Conservation (phyloP, 2,113 vertebrate genomes). For the Thamnophis sirtalis region DNA sequence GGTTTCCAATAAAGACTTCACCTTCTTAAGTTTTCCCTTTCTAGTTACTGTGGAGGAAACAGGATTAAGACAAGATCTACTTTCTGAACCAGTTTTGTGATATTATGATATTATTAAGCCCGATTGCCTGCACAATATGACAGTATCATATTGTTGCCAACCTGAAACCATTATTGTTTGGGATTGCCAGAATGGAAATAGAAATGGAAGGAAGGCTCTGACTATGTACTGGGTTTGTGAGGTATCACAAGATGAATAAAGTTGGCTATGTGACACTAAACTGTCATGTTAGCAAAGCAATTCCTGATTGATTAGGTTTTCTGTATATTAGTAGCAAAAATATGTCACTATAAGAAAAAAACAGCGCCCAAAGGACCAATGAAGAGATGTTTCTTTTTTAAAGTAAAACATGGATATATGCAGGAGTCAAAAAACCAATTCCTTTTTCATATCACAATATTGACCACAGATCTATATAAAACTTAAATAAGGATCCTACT, state of each 20-base stretch:
- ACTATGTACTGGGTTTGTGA: background rate
- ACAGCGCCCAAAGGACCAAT: background rate
- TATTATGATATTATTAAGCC: background rate
- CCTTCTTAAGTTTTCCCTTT: background rate
- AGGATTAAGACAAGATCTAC: background rate
- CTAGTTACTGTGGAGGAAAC: background rate
- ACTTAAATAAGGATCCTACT: background rate
- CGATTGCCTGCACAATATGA: background rate
- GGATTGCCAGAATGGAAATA: background rate
- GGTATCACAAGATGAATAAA: background rate
- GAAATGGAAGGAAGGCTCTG: background rate
- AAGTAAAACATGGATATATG: background rate
- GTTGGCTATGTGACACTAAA: background rate
- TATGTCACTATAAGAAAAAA: background rate
- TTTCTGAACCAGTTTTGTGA: background rate
- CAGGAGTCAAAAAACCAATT: background rate
- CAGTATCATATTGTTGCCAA: background rate
- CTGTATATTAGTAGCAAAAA: background rate
- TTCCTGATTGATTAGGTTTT: background rate
- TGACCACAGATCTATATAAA: background rate
- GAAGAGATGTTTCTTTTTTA: background rate
- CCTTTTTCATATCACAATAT: background rate
- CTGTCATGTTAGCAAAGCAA: background rate
- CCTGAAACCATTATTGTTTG: background rate
- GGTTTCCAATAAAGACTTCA: background rate